Evolutionary conservation across 2,113 vertebrate species (phyloP).

Genomic region (Myrmophylax atrothorax): DNA sequence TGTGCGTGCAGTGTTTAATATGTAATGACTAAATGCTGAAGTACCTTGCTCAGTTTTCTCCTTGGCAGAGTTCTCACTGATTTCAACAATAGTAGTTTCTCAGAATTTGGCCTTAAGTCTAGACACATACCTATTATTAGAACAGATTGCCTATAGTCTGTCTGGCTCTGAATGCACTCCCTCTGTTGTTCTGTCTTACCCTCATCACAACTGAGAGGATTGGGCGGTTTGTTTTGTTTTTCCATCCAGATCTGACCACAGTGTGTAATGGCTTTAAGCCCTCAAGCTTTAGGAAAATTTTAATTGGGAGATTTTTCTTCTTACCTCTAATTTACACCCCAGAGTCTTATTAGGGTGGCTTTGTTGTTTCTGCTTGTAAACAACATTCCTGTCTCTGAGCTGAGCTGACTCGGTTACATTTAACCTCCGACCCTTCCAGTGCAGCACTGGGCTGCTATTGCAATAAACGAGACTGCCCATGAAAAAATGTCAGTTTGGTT

Average conservation of each 20-base stretch:
- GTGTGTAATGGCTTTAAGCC: constrained; percentile 35
- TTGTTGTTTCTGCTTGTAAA: constrained; percentile 64
- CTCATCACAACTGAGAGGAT: not conserved
- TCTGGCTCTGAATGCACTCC: not conserved
- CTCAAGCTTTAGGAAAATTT: constrained; percentile 58
- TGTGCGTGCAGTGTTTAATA: not conserved
- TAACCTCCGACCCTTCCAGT: constrained; percentile 49
- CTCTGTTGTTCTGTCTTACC: not conserved
- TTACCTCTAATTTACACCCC: constrained; percentile 60
- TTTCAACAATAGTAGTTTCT: not conserved
- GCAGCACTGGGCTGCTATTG: not conserved
- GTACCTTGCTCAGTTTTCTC: not conserved
- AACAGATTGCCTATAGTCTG: not conserved
- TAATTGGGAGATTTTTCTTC: constrained; percentile 73
- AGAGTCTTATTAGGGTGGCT: constrained; percentile 64
- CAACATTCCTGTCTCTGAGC: constrained; percentile 22
- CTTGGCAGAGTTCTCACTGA: not conserved
- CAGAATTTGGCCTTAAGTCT: not conserved
- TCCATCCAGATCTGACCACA: constrained; percentile 14
- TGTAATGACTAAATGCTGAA: not conserved
- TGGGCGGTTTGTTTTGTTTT: not conserved
- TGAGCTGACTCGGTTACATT: constrained; percentile 16
- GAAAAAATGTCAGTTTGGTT: not conserved
- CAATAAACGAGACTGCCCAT: not conserved
- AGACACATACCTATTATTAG: constrained; percentile 24